Evolutionary conservation across 2,113 vertebrate genomes (phyloP).

Genomic region (Oreamnos americanus): DNA sequence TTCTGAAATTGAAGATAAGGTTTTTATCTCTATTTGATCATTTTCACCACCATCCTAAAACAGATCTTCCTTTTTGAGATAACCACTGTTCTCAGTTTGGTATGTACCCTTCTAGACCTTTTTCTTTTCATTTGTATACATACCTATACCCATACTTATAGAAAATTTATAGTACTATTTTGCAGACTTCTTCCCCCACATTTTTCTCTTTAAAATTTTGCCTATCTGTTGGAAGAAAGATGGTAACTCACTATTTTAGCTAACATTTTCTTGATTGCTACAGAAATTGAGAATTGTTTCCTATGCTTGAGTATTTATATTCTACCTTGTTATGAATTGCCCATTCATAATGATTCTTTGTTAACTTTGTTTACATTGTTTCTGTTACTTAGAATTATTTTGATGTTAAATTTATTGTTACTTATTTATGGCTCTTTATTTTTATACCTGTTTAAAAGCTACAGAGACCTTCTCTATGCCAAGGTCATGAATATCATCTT

Average conservation of each 20-base stretch:
- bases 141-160: background rate
- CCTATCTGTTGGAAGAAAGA: background rate
- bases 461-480: background rate
- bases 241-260: background rate
- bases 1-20: background rate
- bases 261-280: background rate
- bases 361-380: background rate
- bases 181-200: background rate
- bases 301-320: background rate
- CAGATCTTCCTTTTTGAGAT: background rate
- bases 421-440: background rate
- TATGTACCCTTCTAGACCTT: background rate
- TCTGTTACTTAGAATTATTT: background rate
- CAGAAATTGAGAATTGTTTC: slow-evolving; percentile 30
- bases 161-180: background rate
- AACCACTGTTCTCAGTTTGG: background rate
- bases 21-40: background rate
- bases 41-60: slow-evolving; percentile 20
- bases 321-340: background rate
- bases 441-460: slow-evolving; percentile 9
- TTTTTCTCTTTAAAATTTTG: background rate
- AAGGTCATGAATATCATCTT: background rate
- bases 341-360: background rate
- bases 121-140: background rate
- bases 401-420: background rate